Conservation (phyloP, 2,797 vertebrate species). For the Helicolenus hilgendorfi region DNA sequence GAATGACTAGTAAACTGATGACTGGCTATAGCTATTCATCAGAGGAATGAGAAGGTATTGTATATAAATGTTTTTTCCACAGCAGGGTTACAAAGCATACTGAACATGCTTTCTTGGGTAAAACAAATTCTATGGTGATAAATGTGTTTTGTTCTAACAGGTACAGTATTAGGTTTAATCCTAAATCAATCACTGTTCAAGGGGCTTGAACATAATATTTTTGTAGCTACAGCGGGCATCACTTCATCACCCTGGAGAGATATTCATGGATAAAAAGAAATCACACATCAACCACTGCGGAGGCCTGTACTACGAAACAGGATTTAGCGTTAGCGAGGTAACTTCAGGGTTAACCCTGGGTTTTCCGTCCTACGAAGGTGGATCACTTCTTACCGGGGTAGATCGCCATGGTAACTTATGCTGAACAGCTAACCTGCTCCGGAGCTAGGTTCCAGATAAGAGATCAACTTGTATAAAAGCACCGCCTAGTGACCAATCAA, state of each 20-base stretch:
- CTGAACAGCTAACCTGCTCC: too few relatives aligned
- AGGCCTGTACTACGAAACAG: too few relatives aligned
- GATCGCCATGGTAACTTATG: too few relatives aligned
- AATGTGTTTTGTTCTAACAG: neutral
- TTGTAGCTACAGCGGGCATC: too few relatives aligned
- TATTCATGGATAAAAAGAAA: neutral
- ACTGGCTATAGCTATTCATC: neutral
- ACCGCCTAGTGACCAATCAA: too few relatives aligned
- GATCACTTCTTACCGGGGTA: too few relatives aligned
- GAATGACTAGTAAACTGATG: constrained; percentile 74
- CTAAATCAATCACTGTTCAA: neutral
- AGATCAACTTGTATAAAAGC: too few relatives aligned
- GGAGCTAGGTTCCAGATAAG: too few relatives aligned
- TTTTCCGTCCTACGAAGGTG: too few relatives aligned
- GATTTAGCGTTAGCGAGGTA: too few relatives aligned
- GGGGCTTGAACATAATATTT: neutral
- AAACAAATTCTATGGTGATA: neutral
- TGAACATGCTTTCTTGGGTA: neutral
- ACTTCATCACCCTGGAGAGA: neutral
- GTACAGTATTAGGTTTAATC: neutral
- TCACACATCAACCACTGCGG: neutral
- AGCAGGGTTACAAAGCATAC: neutral
- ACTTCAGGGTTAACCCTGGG: too few relatives aligned
- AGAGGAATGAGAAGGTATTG: neutral
- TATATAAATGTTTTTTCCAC: neutral